phyloP scores from a whole-genome alignment of 2,797 vertebrate genomes.

The Enteromius unitaeniatus region DNA sequence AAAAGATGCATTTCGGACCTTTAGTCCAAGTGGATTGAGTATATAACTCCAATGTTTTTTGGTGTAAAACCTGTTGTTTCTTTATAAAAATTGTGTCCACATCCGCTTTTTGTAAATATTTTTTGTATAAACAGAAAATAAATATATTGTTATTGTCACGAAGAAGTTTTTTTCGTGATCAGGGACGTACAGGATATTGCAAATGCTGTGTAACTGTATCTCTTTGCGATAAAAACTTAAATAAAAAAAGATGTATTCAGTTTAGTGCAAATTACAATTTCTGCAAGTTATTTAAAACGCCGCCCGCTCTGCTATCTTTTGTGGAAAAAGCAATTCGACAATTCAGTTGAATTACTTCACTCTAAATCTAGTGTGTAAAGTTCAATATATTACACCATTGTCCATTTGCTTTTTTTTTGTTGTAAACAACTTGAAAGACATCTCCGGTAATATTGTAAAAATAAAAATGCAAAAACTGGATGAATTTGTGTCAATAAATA shows the following conservation, averaged over 20 bases:
- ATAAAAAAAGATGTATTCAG: not conserved
- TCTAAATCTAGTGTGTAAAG: not conserved
- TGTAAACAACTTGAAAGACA: not conserved
- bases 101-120: too few species aligned
- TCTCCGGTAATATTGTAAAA: not conserved
- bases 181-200: too few species aligned
- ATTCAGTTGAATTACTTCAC: not conserved
- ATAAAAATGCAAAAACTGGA: not conserved
- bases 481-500: not conserved
- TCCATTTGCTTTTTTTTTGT: not conserved
- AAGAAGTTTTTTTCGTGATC: too few species aligned
- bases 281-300: not conserved
- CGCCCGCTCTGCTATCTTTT: not conserved
- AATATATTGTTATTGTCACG: too few species aligned
- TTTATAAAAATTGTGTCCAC: too few species aligned
- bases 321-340: not conserved
- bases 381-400: not conserved
- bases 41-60: too few species aligned
- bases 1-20: not conserved
- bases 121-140: too few species aligned
- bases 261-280: not conserved
- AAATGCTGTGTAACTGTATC: too few species aligned
- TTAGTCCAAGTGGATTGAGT: too few species aligned
- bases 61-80: too few species aligned
- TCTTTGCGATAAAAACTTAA: too few species aligned